Conservation (phyloP, 2,888 invertebrate species). For the Pecten maximus region DNA sequence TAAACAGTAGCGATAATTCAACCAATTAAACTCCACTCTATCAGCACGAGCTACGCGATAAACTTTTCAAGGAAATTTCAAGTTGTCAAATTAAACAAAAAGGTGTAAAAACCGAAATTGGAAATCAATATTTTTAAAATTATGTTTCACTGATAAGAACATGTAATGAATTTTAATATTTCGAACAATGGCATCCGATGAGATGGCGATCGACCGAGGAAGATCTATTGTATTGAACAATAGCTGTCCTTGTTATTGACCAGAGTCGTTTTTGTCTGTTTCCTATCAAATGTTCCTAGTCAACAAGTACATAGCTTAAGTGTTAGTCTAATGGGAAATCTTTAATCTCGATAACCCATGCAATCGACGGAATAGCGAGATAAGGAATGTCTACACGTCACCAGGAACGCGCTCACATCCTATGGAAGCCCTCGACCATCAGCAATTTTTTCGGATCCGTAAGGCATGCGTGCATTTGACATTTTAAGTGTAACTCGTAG, state of each 20-base stretch:
- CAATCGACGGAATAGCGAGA: not conserved
- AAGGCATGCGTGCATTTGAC: too few species aligned
- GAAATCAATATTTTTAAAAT: slow-evolving; percentile 20
- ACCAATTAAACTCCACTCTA: not conserved
- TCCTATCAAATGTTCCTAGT: slow-evolving; percentile 26
- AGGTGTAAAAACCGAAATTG: slow-evolving; percentile 15
- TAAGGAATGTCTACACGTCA: not conserved
- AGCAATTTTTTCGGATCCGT: not conserved
- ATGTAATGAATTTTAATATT: slow-evolving; percentile 30
- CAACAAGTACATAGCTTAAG: slow-evolving; percentile 14
- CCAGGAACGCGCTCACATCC: not conserved
- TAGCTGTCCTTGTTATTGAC: slow-evolving; percentile 8
- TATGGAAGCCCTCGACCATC: not conserved
- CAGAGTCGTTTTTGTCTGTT: not conserved
- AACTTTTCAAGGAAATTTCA: slow-evolving; percentile 25
- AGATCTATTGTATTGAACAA: not conserved
- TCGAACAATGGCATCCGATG: not conserved
- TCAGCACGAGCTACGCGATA: not conserved
- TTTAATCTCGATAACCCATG: slow-evolving; percentile 31
- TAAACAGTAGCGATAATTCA: not conserved
- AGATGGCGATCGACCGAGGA: slow-evolving; percentile 29
- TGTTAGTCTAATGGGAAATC: not conserved
- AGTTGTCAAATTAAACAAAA: slow-evolving; percentile 25
- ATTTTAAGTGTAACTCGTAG: too few species aligned
- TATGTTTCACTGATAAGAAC: not conserved